Base-by-base conservation (phyloP, 2,888 invertebrate genomes). In the Drosophila lutescens region DNA sequence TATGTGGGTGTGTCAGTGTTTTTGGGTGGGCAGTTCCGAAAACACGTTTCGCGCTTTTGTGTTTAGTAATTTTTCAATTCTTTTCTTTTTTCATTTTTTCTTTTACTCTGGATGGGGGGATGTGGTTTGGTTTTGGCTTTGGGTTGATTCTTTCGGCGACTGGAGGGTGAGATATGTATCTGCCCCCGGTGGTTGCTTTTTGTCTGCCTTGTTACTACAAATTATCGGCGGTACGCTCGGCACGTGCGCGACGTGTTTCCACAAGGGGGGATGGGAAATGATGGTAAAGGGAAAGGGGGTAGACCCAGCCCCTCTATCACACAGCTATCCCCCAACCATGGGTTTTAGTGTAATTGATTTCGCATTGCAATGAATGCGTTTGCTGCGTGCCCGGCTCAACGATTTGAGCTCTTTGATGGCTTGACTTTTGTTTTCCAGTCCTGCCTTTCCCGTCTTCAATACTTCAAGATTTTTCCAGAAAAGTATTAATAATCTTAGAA, bases 341-440 rank as follows among this genome's bases (percentile, higher is more conserved):
- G 63, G 83, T 72, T 80, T 82, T 71, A 74, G 78, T 83, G 83
- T 83, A 83, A 83, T 83, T 83, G 83, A 83, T 88, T 83, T 88
- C 86, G 71, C 69, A 83, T 87, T 83, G 74, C 70, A 83, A 83
- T 83, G 83, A 88, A 88, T 88, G 83, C 83, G 88, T 78, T 88
- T 80, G 72, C 86, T 83, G 83, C 88, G 88, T 83, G 83, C 80
- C 72, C 49, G 74, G 74, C 78, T 83, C 76, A 74, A 66, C 66
- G 50, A 70, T 80, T 80, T 74, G 62, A 77, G 81, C 71, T 74
- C 76, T 85, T 82, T 88, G 83, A 56, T 76, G 63, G 51, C 65
- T 59, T 73, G 70, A 76, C 53, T 73, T 57, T 40, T 5, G 34
- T 20, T 34, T 10, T 20, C 20, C 51, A 30, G 10, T 23, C 10